Evolutionary conservation across 2,888 invertebrate species (phyloP).

Genomic region (Myathropa florea): DNA sequence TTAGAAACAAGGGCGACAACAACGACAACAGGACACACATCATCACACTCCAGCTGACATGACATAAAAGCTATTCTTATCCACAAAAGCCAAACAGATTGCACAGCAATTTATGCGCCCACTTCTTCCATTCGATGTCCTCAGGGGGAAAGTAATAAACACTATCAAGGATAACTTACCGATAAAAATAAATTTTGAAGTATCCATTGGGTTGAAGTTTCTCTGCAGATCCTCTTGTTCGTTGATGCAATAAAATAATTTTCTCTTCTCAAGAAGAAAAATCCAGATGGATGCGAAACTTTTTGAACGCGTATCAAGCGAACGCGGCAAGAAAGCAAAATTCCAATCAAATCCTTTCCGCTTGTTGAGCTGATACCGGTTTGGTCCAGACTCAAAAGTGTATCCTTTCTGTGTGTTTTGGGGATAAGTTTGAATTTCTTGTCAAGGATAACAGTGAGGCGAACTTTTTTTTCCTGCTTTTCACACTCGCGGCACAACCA

Average conservation of each 20-base stretch:
- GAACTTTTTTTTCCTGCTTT: not conserved
- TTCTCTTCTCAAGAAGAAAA: too few species aligned
- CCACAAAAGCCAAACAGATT: not conserved
- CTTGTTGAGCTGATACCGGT: not conserved
- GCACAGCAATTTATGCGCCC: not conserved
- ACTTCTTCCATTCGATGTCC: not conserved
- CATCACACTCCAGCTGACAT: slow-evolving; percentile 11
- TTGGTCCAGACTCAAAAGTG: not conserved
- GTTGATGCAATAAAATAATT: slow-evolving; percentile 26
- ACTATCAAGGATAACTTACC: slow-evolving; percentile 50
- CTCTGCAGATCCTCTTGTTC: slow-evolving; percentile 34
- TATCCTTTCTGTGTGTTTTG: not conserved
- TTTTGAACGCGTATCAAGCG: not conserved
- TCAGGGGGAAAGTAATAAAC: not conserved
- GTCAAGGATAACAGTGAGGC: too few species aligned
- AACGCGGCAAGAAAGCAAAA: not conserved
- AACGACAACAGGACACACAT: slow-evolving; percentile 17
- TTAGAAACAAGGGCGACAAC: not conserved
- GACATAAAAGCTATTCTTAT: slow-evolving; percentile 1
- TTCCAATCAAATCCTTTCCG: not conserved
- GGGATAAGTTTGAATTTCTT: not conserved
- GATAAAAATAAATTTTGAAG: slow-evolving; percentile 71
- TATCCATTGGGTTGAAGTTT: slow-evolving; percentile 64
- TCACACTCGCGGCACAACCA: not conserved
- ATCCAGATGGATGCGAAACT: not conserved